These are phyloP conservation scores for Epizoanthus illoricatus DNA, from an alignment of 92 coral and sea anemone species.

Conservation along the genomic window DNA sequence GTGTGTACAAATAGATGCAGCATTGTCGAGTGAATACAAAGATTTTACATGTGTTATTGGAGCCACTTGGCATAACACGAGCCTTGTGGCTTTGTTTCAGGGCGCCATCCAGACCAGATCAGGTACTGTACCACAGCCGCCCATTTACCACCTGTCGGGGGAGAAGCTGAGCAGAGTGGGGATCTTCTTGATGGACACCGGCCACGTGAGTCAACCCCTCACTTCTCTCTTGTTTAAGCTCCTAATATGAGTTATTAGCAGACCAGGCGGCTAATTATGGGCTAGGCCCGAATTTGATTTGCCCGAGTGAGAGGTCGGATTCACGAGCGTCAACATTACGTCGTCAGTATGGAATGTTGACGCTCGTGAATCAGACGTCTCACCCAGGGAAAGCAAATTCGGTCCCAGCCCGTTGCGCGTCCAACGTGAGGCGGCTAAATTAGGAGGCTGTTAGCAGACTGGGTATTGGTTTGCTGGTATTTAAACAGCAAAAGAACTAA, in stretches of 20 bases:
- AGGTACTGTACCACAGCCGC: conserved; percentile 91
- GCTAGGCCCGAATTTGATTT: too few species aligned
- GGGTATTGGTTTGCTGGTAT: neutral
- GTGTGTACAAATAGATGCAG: too few species aligned
- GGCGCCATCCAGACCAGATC: conserved; percentile 84
- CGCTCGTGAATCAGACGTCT: too few species aligned
- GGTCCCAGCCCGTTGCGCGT: too few species aligned
- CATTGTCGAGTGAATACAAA: too few species aligned
- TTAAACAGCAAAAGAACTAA: neutral
- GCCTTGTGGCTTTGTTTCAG: conserved; percentile 41
- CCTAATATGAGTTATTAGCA: neutral
- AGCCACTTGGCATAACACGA: too few species aligned
- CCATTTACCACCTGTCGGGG: conserved; percentile 82
- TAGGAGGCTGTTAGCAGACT: neutral
- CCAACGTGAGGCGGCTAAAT: neutral
- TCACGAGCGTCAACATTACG: too few species aligned
- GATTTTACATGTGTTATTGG: too few species aligned
- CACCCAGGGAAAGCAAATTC: too few species aligned
- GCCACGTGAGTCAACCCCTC: conserved; percentile 70
- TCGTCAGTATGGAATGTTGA: too few species aligned
- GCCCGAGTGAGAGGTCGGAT: too few species aligned
- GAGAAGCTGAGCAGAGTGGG: conserved; percentile 94
- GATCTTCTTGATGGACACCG: conserved; percentile 92
- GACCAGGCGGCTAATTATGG: too few species aligned
- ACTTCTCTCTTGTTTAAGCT: neutral